These are phyloP conservation scores for Lordiphosa andalusiaca DNA, from an alignment of 2,888 invertebrate genomes.

Conservation along the genomic window DNA sequence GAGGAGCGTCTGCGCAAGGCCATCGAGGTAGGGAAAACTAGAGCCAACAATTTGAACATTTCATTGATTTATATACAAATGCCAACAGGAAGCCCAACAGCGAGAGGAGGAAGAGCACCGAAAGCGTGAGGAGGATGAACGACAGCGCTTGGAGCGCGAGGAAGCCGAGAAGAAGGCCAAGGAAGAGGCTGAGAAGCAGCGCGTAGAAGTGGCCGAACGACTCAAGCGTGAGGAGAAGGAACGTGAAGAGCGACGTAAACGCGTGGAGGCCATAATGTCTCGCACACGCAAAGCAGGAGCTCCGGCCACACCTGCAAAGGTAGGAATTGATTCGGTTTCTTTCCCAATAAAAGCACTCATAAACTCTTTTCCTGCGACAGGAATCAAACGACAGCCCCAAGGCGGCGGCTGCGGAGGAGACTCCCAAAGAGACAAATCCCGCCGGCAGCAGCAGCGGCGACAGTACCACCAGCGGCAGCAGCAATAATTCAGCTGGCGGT, in stretches of 20 bases:
- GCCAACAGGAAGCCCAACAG: slow-evolving; percentile 86
- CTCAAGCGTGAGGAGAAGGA: slow-evolving; percentile 93
- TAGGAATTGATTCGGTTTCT: slow-evolving; percentile 23
- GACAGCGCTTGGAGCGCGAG: slow-evolving; percentile 85
- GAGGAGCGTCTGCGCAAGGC: slow-evolving; percentile 92
- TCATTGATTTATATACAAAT: background rate
- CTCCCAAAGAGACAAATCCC: slow-evolving; percentile 39
- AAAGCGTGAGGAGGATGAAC: slow-evolving; percentile 85
- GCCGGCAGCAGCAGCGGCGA: slow-evolving; percentile 49
- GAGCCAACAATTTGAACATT: background rate
- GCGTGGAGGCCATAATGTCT: slow-evolving; percentile 96
- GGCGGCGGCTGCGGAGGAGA: slow-evolving; percentile 25
- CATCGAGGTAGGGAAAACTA: slow-evolving; percentile 83
- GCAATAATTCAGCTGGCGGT: slow-evolving; percentile 48
- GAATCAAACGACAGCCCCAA: slow-evolving; percentile 63
- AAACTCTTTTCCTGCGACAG: slow-evolving; percentile 23
- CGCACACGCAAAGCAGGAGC: slow-evolving; percentile 84
- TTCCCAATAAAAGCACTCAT: too few species aligned
- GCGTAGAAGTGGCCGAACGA: slow-evolving; percentile 91
- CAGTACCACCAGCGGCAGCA: slow-evolving; percentile 51
- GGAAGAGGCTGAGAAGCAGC: slow-evolving; percentile 91
- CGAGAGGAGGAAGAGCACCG: slow-evolving; percentile 89
- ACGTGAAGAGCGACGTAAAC: slow-evolving; percentile 91
- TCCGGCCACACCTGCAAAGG: slow-evolving; percentile 77
- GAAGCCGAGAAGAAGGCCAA: slow-evolving; percentile 90